Evolutionary conservation across 1,140 invertebrate genomes (phyloP).

Genomic region (Pentalonia nigronervosa): DNA sequence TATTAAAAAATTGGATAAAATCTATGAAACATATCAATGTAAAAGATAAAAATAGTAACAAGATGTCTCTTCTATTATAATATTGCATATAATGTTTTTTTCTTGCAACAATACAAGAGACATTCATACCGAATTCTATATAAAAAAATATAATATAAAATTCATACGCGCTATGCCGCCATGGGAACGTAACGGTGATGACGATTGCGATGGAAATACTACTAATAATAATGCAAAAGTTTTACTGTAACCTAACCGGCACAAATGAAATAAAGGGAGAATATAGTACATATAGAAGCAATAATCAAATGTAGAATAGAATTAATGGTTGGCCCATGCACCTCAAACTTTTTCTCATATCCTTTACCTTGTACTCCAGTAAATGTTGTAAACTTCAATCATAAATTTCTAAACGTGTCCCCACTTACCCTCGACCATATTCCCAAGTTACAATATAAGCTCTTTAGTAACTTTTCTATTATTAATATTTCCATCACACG

Average conservation of each 20-base stretch:
- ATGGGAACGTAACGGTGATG: neutral
- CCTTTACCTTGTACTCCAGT: neutral
- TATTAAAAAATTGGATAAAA: neutral
- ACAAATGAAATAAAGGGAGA: neutral
- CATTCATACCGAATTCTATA: neutral
- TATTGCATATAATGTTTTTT: neutral
- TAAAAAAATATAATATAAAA: neutral
- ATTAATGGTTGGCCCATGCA: constrained; percentile 38
- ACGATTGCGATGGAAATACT: neutral
- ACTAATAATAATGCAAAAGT: constrained; percentile 40
- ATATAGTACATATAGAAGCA: neutral
- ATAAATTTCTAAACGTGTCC: constrained; percentile 43
- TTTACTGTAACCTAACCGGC: constrained; percentile 19
- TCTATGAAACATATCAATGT: neutral
- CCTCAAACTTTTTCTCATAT: constrained; percentile 56
- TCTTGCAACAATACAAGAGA: neutral
- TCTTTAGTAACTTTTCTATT: constrained; percentile 46
- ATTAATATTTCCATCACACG: constrained; percentile 43
- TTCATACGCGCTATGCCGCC: neutral
- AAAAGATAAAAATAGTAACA: neutral
- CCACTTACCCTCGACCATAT: neutral
- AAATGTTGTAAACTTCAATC: constrained; percentile 39
- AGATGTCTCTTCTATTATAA: neutral
- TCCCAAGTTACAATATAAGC: neutral
- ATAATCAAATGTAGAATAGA: constrained; percentile 50